A percentile compares a stretch with the other conserved stretches of the same genome.
Conservation (phyloP, 2,888 invertebrate genomes). For the Eustalomyia histrio region DNA sequence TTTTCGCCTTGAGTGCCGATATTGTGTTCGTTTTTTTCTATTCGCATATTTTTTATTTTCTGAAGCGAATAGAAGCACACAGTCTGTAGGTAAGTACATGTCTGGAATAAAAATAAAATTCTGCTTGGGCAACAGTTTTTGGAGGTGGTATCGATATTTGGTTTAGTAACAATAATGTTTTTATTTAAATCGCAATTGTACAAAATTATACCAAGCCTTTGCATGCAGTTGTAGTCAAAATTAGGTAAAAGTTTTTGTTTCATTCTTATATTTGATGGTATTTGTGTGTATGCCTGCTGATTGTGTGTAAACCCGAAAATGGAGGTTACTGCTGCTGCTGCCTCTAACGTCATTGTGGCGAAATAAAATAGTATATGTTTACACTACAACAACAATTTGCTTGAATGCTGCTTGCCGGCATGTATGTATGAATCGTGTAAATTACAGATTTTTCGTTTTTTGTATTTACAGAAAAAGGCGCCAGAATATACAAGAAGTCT, state of each 20-base stretch:
- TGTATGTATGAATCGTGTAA: background rate
- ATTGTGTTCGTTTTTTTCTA: slow-evolving; percentile 57
- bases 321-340: slow-evolving; percentile 53
- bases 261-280: slow-evolving; percentile 8
- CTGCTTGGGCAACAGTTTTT: background rate
- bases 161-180: background rate
- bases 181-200: background rate
- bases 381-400: slow-evolving; percentile 28
- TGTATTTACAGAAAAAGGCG: slow-evolving; percentile 31
- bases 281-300: slow-evolving; percentile 19
- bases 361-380: slow-evolving; percentile 44
- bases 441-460: slow-evolving; percentile 17
- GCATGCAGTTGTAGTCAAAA: background rate
- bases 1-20: slow-evolving; percentile 40
- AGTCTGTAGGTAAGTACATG: slow-evolving; percentile 58
- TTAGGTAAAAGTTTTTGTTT: slow-evolving; percentile 6
- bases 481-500: background rate
- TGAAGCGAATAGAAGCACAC: slow-evolving; percentile 52
- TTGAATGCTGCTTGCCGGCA: slow-evolving; percentile 31
- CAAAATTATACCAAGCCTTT: background rate
- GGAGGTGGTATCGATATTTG: background rate
- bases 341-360: slow-evolving; percentile 54
- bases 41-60: slow-evolving; percentile 42
- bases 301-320: slow-evolving; percentile 57
- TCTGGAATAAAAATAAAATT: slow-evolving; percentile 38